Evolutionary conservation across 2,888 invertebrate species (phyloP), one percentile per base, ranked within the genome.

Genomic region (Dicycla oo): DNA sequence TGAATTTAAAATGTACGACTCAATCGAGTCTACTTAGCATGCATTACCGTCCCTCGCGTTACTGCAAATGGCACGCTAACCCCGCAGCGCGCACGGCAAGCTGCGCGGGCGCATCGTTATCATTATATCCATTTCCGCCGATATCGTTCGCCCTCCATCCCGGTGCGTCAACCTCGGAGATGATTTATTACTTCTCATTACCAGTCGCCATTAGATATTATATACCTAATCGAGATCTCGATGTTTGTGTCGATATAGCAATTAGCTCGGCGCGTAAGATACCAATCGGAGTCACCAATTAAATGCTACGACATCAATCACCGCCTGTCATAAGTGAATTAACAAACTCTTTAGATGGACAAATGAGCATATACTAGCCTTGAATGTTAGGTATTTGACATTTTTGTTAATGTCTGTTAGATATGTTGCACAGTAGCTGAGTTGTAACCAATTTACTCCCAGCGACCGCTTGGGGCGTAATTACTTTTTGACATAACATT

Each of bases 101-200:
- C 83, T 81, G 85, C 81, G 87, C 88, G 85, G 87, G 88, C 86
- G 87, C 88, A 84, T 89, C 89, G 87, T 91, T 93, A 92, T 93
- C 92, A 85, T 89, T 90, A 91, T 91, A 91, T 90, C 89, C 91
- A 92, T 90, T 92, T 93, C 93, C 92, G 90, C 80, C 89, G 90
- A 88, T 91, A 92, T 89, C 89, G 81, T 86, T 86, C 88, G 86
- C 86, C 81, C 88, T 81, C 67, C 80, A 82, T 82, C 83, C 80
- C 82, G 83, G 81, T 81, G 80, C 85, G 88, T 89, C 89, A 90
- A 88, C 87, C 87, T 86, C 84, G 69, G 69, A 73, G 73, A 89
- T 91, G 91, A 93, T 93, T 91, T 91, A 93, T 92, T 86, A 82
- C 87, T 85, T 87, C 87, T 90, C 88, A 92, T 92, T 92, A 93